Evolutionary conservation across 2,797 vertebrate species (phyloP), one percentile per base, ranked within the genome.

Genomic region (Crocidura indochinensis): DNA sequence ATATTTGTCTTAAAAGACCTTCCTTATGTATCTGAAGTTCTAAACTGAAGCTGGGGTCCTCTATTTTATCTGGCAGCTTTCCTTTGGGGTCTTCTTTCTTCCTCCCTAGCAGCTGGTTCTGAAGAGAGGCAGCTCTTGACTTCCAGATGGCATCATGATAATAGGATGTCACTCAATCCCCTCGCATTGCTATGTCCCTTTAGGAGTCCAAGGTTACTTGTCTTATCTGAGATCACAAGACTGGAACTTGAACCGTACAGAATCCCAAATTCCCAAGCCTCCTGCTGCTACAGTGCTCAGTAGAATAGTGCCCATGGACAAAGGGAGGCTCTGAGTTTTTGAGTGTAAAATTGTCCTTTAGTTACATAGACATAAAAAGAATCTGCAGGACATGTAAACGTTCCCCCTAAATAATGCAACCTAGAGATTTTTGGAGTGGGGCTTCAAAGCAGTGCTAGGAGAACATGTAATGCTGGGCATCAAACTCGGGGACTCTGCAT

Each of bases 11-110:
- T 29, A 24, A 93, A 71, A 79, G 31, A 8, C 20, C 75, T 90
- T 64, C 51, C 46, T 38, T 72, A 29, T 29, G 38, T 78, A 60
- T 31, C 27, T 73, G 68, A 92, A 78, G 84, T 89, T 90, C 82
- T 26, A 53, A 64, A 31, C 60, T n/a, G 8, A 74, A 22, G 49
- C 4, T 31, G 8, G 2, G 31, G 29, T 24, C 47, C 44, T 73
- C 17, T 77, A 7, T 14, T 86, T 82, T 84, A 78, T 19, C 82
- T 82, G 60, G 62, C n/a, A 83, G 65, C 26, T 17, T 67, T 84
- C 27, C 56, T 46, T 26, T 31, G 15, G 51, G 27, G 27, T 12
- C 4, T 74, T 46, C 24, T 2, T 79, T 87, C 53, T 51, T 8
- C n/a, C 22, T 84, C 73, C 24, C 56, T 80, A 46, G 65, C 17